These are phyloP conservation scores for Agriopis marginaria DNA, from an alignment of 2,888 invertebrate genomes.

Conservation along the genomic window DNA sequence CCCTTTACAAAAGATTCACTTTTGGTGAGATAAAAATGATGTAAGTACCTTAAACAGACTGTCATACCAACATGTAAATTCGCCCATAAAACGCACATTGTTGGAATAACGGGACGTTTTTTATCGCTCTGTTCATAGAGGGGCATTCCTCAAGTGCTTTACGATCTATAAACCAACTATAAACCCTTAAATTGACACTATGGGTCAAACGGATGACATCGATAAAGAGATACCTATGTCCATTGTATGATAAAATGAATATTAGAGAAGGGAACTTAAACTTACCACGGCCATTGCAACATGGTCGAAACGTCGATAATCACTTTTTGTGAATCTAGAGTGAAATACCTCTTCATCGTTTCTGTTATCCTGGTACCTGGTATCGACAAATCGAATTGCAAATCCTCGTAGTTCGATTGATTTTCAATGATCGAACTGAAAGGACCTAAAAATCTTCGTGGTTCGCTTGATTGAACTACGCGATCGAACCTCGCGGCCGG, in stretches of 20 bases:
- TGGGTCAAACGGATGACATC: slow-evolving; percentile 34
- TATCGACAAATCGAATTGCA: too few relatives aligned
- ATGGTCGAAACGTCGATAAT: too few relatives aligned
- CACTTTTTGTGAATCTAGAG: too few relatives aligned
- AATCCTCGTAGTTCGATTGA: too few relatives aligned
- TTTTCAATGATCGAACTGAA: too few relatives aligned
- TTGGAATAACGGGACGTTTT: slow-evolving; percentile 11
- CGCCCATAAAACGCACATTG: slow-evolving; percentile 23
- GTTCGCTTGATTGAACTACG: too few relatives aligned
- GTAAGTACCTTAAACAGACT: slow-evolving; percentile 1
- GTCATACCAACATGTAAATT: slow-evolving; percentile 20
- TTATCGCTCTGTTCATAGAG: slow-evolving; percentile 21
- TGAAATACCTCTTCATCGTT: too few relatives aligned
- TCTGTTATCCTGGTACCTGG: too few relatives aligned
- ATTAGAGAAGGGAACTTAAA: too few relatives aligned
- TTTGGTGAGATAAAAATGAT: background rate
- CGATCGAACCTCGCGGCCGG: too few relatives aligned
- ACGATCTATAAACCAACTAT: slow-evolving; percentile 14
- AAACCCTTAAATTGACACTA: slow-evolving; percentile 22
- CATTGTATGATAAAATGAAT: background rate
- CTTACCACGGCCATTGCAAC: too few relatives aligned
- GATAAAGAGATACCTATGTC: background rate
- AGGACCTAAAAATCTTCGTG: too few relatives aligned
- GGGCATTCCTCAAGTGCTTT: slow-evolving; percentile 21
- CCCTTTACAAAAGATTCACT: background rate